Evolutionary conservation across 2,888 invertebrate genomes (phyloP), one percentile per base, ranked within the genome.

Genomic region (Nemotelus nigrinus): DNA sequence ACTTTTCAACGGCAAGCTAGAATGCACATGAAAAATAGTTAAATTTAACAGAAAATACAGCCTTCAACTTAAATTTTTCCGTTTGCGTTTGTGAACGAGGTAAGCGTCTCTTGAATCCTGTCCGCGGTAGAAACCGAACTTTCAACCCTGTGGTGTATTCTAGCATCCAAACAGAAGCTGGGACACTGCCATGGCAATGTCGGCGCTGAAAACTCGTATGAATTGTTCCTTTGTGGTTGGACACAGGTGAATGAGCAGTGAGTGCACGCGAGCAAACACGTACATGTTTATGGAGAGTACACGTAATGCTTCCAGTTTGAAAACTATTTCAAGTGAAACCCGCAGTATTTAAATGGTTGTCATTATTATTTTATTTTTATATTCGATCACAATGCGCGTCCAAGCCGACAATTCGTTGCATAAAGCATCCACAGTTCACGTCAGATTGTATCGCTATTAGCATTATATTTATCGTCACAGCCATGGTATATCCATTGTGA

Each of bases 21-120:
- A 75, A 48, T 68, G 75, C 67, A 78, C 68, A 75, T 78, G 78
- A 75, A 63, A 78, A 78, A 78, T 75, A 74, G 78, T 78, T 78
- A 58, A 78, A 78, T 78, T 78, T 75, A 58, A 67, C 53, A 68
- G 57, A 78, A 78, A 78, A 75, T 45, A 53, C 45, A 48, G 47
- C 3, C 7, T 39, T n/a, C 68, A 65, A 39, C 3, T 63, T 63
- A 63, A 63, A 68, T 50, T 53, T 39, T 4, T 47, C 39, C 10
- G 39, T 39, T 63, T 43, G 63, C 2, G 43, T 63, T 43, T 63
- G 1, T 63, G 25, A 39, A 63, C n/a, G 6, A 63, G 8, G 41
- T 2, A 63, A 5, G 43, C 63, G 41, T 7, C n/a, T 65, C 53
- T n/a, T 10, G 50, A 48, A 39, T 25, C 39, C 43, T 63, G 39